Conservation (phyloP, 53 echinoderm and acorn worm genomes). For the Patiria pectinifera region DNA sequence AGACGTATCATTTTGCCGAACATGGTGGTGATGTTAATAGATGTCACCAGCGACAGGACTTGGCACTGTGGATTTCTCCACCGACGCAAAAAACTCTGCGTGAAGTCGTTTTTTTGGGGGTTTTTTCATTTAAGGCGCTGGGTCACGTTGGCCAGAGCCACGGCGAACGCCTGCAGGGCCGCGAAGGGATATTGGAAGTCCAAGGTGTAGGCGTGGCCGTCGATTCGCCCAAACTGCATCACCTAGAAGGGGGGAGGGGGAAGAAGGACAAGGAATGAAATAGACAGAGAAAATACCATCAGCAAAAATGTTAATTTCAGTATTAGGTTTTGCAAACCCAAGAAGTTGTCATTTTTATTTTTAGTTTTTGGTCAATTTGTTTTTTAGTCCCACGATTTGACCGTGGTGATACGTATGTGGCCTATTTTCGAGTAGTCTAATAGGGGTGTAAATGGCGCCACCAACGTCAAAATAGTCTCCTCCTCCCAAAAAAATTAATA, state of each 20-base stretch:
- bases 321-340: no score
- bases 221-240: slow-evolving; percentile 99
- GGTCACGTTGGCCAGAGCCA: slow-evolving; percentile 96
- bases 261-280: slow-evolving; percentile 1
- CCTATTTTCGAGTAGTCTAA: no score
- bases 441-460: no score
- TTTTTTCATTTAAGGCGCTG: slow-evolving; percentile 85
- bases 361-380: no score
- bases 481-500: no score
- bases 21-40: neutral
- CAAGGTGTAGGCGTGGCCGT: slow-evolving; percentile 96
- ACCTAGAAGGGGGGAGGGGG: slow-evolving; percentile 62
- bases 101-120: neutral
- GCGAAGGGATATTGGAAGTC: slow-evolving; percentile 99
- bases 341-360: no score
- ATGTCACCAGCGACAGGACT: neutral
- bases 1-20: neutral
- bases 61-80: neutral
- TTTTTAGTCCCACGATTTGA: no score
- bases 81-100: neutral
- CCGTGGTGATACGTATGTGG: no score
- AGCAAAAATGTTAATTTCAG: neutral
- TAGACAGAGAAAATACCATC: neutral
- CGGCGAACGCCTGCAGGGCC: slow-evolving; percentile 96
- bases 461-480: no score